A percentile compares a stretch with the other conserved stretches of the same genome.
Conservation (phyloP, 2,113 vertebrate species). For the Chascanopsetta lugubris region DNA sequence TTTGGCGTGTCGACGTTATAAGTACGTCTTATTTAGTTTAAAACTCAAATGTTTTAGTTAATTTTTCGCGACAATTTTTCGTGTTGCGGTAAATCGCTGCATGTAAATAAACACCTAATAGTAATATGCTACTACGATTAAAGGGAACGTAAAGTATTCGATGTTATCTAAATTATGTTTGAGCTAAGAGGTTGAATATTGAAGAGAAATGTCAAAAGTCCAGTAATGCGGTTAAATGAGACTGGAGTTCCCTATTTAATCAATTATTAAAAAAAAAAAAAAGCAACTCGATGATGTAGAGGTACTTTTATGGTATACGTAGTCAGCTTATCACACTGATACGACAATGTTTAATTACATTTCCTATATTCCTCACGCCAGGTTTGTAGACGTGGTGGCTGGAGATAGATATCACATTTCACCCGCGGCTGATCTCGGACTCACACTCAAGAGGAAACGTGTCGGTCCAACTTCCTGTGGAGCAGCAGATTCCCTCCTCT, state of each 20-base stretch:
- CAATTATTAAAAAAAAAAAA: too few relatives aligned
- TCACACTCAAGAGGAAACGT: neutral
- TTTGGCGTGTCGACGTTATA: neutral
- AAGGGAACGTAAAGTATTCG: too few relatives aligned
- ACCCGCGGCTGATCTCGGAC: slow-evolving; percentile 13
- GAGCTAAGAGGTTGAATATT: too few relatives aligned
- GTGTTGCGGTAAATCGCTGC: neutral
- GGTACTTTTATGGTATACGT: neutral
- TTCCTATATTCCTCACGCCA: slow-evolving; percentile 5
- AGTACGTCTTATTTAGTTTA: neutral
- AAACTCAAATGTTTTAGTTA: too few relatives aligned
- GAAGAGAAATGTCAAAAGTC: neutral
- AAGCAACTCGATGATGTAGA: too few relatives aligned
- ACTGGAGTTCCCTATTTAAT: neutral
- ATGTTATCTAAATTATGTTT: too few relatives aligned
- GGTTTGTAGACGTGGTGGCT: slow-evolving; percentile 38
- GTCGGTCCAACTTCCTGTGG: slow-evolving; percentile 63
- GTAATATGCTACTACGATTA: too few relatives aligned
- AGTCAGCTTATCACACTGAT: neutral
- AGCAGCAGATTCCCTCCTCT: slow-evolving; percentile 80
- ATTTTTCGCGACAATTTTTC: neutral
- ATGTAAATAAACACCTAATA: neutral
- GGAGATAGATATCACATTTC: slow-evolving; percentile 14
- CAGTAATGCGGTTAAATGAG: neutral
- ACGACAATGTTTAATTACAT: neutral